Evolutionary conservation across 2,113 vertebrate genomes (phyloP), one percentile per base, ranked within the genome.

Genomic region (Ophthalmolycus amberensis): DNA sequence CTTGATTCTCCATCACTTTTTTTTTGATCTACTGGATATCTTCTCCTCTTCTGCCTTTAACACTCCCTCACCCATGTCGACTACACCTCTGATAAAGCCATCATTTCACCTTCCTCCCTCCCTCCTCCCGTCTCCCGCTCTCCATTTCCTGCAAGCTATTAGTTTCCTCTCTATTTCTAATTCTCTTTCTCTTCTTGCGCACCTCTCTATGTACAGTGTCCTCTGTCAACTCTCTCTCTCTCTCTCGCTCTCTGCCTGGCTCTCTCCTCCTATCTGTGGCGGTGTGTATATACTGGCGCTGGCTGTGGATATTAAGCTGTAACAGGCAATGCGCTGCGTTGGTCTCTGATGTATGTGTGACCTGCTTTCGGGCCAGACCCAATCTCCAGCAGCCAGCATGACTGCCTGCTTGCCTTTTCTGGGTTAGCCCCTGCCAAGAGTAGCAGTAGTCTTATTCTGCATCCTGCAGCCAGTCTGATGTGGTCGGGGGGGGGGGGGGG

Each of bases 321-420:
- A 89, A 88, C 82, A 86, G 85, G 88, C 86, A 86, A 79, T 59
- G 87, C 40, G 63, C 87, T 79, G 85, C 60, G 52, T 69, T 82
- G 83, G 83, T 94, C 90, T 94, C 90, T 93, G 90, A 92, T 92
- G 92, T 92, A 89, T 89, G 85, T 90, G 89, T 94, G 94, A 95
- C 92, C 93, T 93, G 91, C 85, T 94, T 94, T 93, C 90, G 71
- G 71, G 66, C 85, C 75, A 89, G 89, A 87, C 89, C 83, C 90
- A 90, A 86, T 90, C 90, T 91, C 90, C 76, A 83, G 71, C 75
- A 87, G 88, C 84, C 84, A 68, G 88, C 71, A 77, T 7, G 63
- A 80, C 80, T 63, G 79, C 81, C 71, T 71, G 67, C 50, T 15
- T 67, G 75, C 74, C 48, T 85, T 91, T 92, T 93, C 90, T 95